Conservation (phyloP, 2,113 vertebrate species). For the Alectura lathami region DNA sequence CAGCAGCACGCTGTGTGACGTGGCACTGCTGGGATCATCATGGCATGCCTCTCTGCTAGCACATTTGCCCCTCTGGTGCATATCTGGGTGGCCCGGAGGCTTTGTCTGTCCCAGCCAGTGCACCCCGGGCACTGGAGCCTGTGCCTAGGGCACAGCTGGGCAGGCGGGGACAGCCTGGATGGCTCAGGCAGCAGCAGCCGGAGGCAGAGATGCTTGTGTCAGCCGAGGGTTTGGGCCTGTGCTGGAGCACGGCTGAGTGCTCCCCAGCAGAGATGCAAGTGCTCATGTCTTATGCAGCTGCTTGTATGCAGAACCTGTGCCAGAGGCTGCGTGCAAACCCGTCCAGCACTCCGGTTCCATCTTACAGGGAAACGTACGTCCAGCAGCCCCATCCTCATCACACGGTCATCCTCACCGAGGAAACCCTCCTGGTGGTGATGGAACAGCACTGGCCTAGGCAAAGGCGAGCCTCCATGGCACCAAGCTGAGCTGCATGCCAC, state of each 20-base stretch:
- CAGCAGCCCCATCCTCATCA: background rate
- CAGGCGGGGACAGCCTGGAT: background rate
- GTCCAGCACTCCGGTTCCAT: background rate
- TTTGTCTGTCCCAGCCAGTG: background rate
- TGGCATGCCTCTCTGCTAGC: background rate
- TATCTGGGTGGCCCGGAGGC: background rate
- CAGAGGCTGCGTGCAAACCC: background rate
- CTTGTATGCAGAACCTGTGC: background rate
- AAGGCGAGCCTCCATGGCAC: rapidly evolving
- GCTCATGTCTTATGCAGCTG: background rate
- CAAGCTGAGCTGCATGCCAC: rapidly evolving
- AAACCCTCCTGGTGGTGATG: rapidly evolving
- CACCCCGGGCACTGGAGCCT: rapidly evolving
- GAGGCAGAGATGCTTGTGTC: rapidly evolving
- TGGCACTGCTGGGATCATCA: background rate
- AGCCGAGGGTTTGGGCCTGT: background rate
- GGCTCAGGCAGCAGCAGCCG: background rate
- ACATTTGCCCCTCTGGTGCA: background rate
- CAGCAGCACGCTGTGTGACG: background rate
- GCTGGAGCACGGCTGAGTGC: background rate
- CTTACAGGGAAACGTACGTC: background rate
- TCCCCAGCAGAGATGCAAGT: rapidly evolving
- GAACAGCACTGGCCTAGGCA: background rate
- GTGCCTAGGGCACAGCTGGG: rapidly evolving
- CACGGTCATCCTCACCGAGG: background rate